Base-by-base conservation (phyloP, 2,888 invertebrate genomes). In the Parasteatoda lunata region DNA sequence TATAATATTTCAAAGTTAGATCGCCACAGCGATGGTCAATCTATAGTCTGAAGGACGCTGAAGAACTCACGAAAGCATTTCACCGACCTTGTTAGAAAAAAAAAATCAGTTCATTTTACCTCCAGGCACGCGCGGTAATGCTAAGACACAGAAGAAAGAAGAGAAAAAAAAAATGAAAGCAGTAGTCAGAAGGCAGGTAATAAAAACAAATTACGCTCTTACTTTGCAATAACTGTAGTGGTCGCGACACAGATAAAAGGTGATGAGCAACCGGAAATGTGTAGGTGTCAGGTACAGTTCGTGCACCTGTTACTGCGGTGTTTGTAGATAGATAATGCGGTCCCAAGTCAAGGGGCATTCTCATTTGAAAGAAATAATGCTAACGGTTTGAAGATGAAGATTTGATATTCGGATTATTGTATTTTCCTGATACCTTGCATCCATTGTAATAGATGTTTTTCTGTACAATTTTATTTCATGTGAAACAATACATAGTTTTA, bases 21-120 rank as follows among this genome's bases (percentile, higher is more conserved):
- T 77, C 52, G 73, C 66, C 72, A 65, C 72, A 51, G 9, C 72
- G 30, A 15, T 73, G 80, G 80, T 72, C 80, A 80, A 13, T 65
- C 65, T 59, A 52, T 49, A 45, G 51, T 72, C 52, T 69, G 71
- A 79, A 80, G 80, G 80, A 72, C 72, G 59, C 8, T n/a, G 9
- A n/a, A 9, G 66, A 45, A 51, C 65, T 51, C 47, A 64, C 54
- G 75, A 66, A 64, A 68, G 9, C 77, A 52, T 7, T 76, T 51
- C 13, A 15, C 52, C 69, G 81, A 54, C 81, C 81, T 81, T 81
- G 81, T 69, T 73, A 59, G 71, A 15, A n/a, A 30, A 30, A 51
- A 30, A 30, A 30, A 30, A 30, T 30, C 30, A 30, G 30, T 30
- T 30, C 30, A 75, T 59, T 75, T 75, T 51, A 13, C 54, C 64